A percentile compares a stretch with the other conserved stretches of the same genome.
These are phyloP conservation scores for Strigamia maritima DNA, from an alignment of 2,888 invertebrate species.

Conservation along the genomic window DNA sequence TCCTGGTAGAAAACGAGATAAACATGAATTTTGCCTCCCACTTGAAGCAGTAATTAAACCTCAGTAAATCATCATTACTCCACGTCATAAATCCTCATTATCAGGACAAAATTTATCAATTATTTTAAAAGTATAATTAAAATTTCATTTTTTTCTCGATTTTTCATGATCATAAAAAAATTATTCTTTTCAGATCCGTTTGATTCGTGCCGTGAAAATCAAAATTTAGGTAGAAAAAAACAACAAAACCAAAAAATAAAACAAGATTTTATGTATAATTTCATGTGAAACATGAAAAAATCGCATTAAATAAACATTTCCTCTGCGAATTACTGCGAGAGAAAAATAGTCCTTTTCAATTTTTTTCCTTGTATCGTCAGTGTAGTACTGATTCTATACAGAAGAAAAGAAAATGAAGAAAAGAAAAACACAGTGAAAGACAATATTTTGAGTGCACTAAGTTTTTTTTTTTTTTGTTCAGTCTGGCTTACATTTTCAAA, in stretches of 20 bases:
- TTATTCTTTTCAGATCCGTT: background rate
- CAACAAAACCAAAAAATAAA: background rate
- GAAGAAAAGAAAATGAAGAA: background rate
- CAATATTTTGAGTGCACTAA: slow-evolving; percentile 7
- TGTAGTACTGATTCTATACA: background rate
- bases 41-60: slow-evolving; percentile 19
- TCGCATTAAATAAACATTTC: background rate
- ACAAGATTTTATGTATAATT: background rate
- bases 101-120: slow-evolving; percentile 15
- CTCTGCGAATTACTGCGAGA: background rate
- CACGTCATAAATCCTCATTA: slow-evolving; percentile 23
- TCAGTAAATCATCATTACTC: slow-evolving; percentile 19
- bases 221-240: background rate
- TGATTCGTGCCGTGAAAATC: background rate
- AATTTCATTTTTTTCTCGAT: background rate
- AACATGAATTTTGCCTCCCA: slow-evolving; percentile 12
- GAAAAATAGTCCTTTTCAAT: background rate
- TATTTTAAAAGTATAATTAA: background rate
- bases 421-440: slow-evolving; percentile 10
- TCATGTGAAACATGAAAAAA: background rate
- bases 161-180: background rate
- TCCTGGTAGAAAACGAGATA: slow-evolving; percentile 11
- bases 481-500: slow-evolving; percentile 15
- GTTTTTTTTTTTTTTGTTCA: background rate
- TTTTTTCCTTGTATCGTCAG: background rate